Base-by-base conservation (phyloP, 2,797 vertebrate genomes). In the Limosa lapponica region DNA sequence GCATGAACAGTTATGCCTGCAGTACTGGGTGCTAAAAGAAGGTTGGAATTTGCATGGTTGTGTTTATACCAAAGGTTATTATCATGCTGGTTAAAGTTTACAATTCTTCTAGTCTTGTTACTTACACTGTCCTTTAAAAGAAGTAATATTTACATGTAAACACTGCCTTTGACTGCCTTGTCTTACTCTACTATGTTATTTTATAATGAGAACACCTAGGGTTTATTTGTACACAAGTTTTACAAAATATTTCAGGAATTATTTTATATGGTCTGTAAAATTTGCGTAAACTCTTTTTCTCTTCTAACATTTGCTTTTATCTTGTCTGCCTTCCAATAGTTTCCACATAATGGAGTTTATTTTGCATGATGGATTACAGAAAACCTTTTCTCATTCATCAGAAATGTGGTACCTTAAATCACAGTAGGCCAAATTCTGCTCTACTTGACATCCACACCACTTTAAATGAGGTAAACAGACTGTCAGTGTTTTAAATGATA, bases 361-460 rank as follows among this genome's bases (percentile, higher is more conserved):
- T 92, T 95, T 64, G 13, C 32, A 77, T 88, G 69, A 93, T 82
- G 43, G n/a, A 87, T 96, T 96, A 87, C 72, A 43, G 15, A 32
- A 96, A 80, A 13, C 12, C 65, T 83, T 44, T 58, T 24, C 61
- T 86, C 44, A 82, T 93, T 87, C 30, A 93, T 69, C 58, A 87
- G 48, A 95, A 84, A 19, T 37, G 36, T 88, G 49, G 48, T 72
- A 94, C 69, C 64, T 93, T 87, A 95, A 94, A 87, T 82, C 43
- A 88, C 54, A 46, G 46, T 49, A n/a, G 46, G 46, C 62, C n/a
- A 75, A 64, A 90, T 81, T 82, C 51, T 30, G 19, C 19, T 66
- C 44, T 61, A 18, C 39, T 80, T 77, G 75, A 54, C 54, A 57
- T 25, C 34, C 22, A 9, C 69, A 70, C 18, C 41, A 43, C 34